phyloP scores from a whole-genome alignment of 1,140 invertebrate genomes.

The Drosophila carrolli region DNA sequence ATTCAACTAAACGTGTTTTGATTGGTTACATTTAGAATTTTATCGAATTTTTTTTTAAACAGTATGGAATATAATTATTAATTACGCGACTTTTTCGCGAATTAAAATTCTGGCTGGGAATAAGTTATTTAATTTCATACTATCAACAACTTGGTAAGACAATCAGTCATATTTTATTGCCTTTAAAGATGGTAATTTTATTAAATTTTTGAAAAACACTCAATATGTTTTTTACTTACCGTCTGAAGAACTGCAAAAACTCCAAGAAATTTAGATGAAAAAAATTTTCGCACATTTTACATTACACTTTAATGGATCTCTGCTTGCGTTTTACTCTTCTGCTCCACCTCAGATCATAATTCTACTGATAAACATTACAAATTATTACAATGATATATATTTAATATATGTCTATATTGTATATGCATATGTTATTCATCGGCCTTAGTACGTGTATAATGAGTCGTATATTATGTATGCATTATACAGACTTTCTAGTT shows the following conservation, averaged over 20 bases:
- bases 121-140: too few species aligned
- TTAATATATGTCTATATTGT: conserved; percentile 74
- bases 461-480: conserved; percentile 34
- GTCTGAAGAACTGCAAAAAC: background rate
- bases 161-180: too few species aligned
- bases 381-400: conserved; percentile 81
- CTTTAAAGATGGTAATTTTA: too few species aligned
- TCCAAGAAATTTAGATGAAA: conserved; percentile 6
- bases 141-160: too few species aligned
- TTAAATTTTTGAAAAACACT: too few species aligned
- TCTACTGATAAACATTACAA: conserved; percentile 82
- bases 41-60: too few species aligned
- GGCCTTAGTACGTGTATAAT: conserved; percentile 35
- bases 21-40: too few species aligned
- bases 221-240: background rate
- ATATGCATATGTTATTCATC: conserved; percentile 69
- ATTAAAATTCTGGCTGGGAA: too few species aligned
- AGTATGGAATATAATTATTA: too few species aligned
- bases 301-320: conserved; percentile 50
- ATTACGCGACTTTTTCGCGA: too few species aligned
- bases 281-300: conserved; percentile 28
- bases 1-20: background rate
- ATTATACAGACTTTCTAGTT: conserved; percentile 49
- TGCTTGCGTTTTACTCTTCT: conserved; percentile 37
- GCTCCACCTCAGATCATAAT: conserved; percentile 40